Conservation (phyloP, 2,888 invertebrate genomes). For the Epistrophella euchroma region DNA sequence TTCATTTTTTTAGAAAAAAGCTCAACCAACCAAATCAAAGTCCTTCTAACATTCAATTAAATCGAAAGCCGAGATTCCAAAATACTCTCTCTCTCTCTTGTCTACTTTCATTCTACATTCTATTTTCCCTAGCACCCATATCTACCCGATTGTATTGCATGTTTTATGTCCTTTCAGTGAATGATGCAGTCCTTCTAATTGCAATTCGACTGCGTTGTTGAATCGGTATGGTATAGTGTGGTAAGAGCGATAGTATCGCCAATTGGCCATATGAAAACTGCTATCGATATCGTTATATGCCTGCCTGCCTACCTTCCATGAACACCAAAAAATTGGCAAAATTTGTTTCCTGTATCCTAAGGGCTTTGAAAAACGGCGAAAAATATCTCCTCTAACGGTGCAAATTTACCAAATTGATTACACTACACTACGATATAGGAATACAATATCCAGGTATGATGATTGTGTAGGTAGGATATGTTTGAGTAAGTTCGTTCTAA, state of each 20-base stretch:
- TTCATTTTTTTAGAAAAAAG: neutral
- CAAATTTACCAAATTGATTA: slow-evolving; percentile 64
- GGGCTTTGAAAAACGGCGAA: slow-evolving; percentile 50
- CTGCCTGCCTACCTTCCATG: neutral
- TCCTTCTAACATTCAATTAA: slow-evolving; percentile 53
- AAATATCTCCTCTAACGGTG: slow-evolving; percentile 46
- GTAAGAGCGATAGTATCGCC: slow-evolving; percentile 20
- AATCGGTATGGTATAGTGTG: slow-evolving; percentile 30
- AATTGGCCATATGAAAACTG: slow-evolving; percentile 35
- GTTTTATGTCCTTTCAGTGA: slow-evolving; percentile 66
- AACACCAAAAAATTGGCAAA: slow-evolving; percentile 48
- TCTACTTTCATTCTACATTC: neutral
- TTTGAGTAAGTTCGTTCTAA: neutral
- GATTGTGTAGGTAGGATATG: neutral
- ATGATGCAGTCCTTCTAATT: slow-evolving; percentile 60
- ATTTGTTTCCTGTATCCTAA: slow-evolving; percentile 23
- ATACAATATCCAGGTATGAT: neutral
- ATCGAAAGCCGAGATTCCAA: slow-evolving; percentile 21
- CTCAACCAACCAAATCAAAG: slow-evolving; percentile 6
- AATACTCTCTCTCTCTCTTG: neutral
- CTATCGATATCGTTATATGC: neutral
- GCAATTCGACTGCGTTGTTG: slow-evolving; percentile 46
- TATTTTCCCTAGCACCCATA: neutral
- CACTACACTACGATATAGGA: slow-evolving; percentile 6
- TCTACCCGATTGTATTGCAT: slow-evolving; percentile 45